Conservation (phyloP, 2,113 vertebrate genomes). For the Scolopax mira region DNA sequence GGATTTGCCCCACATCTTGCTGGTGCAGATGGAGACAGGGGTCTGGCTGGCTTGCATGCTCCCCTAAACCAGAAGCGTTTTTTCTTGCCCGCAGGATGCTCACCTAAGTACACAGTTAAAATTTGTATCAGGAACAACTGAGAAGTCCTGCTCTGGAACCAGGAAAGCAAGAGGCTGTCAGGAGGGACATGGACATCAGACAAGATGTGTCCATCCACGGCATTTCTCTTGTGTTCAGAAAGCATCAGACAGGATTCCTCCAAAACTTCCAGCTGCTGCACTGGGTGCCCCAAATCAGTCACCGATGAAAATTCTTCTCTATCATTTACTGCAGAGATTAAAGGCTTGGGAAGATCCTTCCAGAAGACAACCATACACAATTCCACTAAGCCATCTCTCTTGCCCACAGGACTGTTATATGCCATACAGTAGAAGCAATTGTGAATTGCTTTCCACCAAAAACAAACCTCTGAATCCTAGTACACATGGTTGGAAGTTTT, state of each 20-base stretch:
- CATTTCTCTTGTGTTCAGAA: background rate
- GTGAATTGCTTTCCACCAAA: background rate
- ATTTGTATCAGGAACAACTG: background rate
- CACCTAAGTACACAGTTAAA: conserved; percentile 67
- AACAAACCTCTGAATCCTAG: background rate
- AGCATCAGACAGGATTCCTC: background rate
- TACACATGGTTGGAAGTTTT: background rate
- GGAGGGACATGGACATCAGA: background rate
- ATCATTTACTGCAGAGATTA: background rate
- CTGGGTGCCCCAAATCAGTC: background rate
- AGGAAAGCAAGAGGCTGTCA: background rate
- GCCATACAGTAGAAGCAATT: background rate
- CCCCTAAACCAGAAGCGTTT: conserved; percentile 57
- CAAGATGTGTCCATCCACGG: rapidly evolving
- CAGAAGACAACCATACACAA: background rate
- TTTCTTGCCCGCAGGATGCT: conserved; percentile 25
- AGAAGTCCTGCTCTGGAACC: background rate
- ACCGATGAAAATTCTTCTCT: background rate
- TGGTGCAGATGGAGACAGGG: background rate
- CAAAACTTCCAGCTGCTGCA: background rate
- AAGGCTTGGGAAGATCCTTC: background rate
- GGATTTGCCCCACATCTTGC: background rate
- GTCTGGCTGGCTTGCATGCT: background rate
- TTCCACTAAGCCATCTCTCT: background rate
- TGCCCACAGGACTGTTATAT: background rate